Evolutionary conservation across 1,140 invertebrate species (phyloP).

Genomic region (Drosophila pseudoananassae): DNA sequence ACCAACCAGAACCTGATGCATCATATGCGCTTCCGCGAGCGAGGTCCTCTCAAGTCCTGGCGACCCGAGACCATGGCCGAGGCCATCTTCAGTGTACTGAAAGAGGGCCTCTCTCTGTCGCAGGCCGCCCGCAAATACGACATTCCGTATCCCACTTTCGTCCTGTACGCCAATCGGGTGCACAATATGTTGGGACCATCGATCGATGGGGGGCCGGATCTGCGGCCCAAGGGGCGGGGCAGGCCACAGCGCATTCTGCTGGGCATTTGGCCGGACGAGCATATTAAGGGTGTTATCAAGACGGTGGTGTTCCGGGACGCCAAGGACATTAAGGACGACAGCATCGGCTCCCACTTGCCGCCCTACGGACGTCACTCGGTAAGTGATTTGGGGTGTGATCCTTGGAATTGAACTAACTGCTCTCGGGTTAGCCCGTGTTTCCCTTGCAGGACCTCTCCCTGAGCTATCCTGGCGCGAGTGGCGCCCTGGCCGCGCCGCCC

Average conservation of each 20-base stretch:
- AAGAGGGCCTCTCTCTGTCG: slow-evolving; percentile 94
- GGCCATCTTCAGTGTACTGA: slow-evolving; percentile 95
- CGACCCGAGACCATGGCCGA: slow-evolving; percentile 97
- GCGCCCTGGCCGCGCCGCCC: slow-evolving; percentile 37
- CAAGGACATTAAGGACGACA: slow-evolving; percentile 90
- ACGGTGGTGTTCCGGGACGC: slow-evolving; percentile 95
- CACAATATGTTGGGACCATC: slow-evolving; percentile 97
- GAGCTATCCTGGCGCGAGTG: slow-evolving; percentile 74
- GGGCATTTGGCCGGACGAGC: slow-evolving; percentile 96
- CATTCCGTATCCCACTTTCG: slow-evolving; percentile 97
- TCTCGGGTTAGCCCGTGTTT: slow-evolving; percentile 77
- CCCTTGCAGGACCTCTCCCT: slow-evolving; percentile 80
- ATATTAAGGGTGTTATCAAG: slow-evolving; percentile 95
- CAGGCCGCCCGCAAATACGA: slow-evolving; percentile 96
- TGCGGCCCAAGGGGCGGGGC: slow-evolving; percentile 95
- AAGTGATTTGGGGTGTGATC: slow-evolving; percentile 36
- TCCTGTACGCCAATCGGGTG: slow-evolving; percentile 96
- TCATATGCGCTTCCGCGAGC: slow-evolving; percentile 94
- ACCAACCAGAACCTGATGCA: slow-evolving; percentile 92
- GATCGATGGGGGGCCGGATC: slow-evolving; percentile 93
- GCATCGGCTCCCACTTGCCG: slow-evolving; percentile 64
- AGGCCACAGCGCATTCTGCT: slow-evolving; percentile 94
- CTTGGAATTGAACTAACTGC: slow-evolving; percentile 48
- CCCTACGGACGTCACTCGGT: slow-evolving; percentile 83
- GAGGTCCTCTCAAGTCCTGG: slow-evolving; percentile 96